These are phyloP conservation scores for Megalops atlanticus DNA, from an alignment of 2,113 vertebrate genomes.

Conservation along the genomic window DNA sequence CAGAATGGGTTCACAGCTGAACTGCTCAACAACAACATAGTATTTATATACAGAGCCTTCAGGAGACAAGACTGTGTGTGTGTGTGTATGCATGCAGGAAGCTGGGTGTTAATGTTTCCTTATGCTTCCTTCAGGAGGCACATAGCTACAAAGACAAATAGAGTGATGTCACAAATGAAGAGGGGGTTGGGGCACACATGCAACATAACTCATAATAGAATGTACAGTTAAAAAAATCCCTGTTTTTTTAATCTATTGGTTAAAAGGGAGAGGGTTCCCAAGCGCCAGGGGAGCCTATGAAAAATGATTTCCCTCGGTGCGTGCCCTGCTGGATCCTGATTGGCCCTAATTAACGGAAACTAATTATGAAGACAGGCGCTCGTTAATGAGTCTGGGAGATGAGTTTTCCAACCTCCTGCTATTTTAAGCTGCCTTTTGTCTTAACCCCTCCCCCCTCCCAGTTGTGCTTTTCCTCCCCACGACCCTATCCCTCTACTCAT, in stretches of 20 bases:
- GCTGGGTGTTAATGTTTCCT: too few relatives aligned
- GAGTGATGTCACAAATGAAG: background rate
- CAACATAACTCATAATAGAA: background rate
- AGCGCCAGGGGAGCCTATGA: constrained; percentile 39
- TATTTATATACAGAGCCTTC: constrained; percentile 11
- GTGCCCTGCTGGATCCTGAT: constrained; percentile 44
- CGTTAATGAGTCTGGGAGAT: constrained; percentile 62
- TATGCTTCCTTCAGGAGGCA: too few relatives aligned
- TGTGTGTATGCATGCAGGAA: background rate
- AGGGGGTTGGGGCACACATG: background rate
- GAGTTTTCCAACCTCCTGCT: constrained; percentile 59
- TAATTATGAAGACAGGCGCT: constrained; percentile 57
- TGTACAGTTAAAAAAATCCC: background rate
- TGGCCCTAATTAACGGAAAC: constrained; percentile 59
- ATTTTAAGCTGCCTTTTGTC: constrained; percentile 57
- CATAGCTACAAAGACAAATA: too few relatives aligned
- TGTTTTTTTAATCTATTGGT: too few relatives aligned
- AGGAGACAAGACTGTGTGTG: constrained; percentile 10
- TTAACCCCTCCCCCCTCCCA: background rate
- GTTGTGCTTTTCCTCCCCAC: background rate
- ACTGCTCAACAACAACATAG: background rate
- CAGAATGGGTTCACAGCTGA: background rate
- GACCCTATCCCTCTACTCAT: background rate
- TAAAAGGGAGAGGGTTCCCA: constrained; percentile 9
- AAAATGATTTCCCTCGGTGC: constrained; percentile 53